Conservation (phyloP, 2,888 invertebrate genomes). For the Pristionchus maxplancki region DNA sequence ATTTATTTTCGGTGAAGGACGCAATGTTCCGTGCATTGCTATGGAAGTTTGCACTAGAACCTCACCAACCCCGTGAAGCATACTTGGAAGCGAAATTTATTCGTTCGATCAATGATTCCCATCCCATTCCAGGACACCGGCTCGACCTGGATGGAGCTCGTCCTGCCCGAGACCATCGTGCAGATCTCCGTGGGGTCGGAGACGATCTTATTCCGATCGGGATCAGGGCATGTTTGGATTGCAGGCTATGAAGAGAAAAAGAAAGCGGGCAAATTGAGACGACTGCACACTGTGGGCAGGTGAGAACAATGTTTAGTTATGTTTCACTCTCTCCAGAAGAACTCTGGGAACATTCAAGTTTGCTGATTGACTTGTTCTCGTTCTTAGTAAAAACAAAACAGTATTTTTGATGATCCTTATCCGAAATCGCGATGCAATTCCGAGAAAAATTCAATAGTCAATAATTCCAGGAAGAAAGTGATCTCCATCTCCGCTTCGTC, state of each 20-base stretch:
- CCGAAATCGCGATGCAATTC: no score
- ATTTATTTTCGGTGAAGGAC: no score
- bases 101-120: no score
- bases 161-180: conserved; percentile 71
- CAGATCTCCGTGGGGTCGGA: conserved; percentile 68
- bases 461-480: conserved; percentile 62
- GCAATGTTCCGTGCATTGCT: no score
- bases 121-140: conserved; percentile 63
- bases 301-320: neutral
- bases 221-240: conserved; percentile 72
- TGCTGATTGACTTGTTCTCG: no score
- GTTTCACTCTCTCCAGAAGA: no score
- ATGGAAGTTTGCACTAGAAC: no score
- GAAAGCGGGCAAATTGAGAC: conserved; percentile 57
- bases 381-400: no score
- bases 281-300: conserved; percentile 53
- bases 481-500: conserved; percentile 90
- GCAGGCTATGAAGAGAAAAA: conserved; percentile 66
- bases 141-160: conserved; percentile 70
- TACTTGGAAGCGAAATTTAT: neutral
- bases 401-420: no score
- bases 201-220: conserved; percentile 70
- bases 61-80: no score
- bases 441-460: no score
- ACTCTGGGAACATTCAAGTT: no score